Base-by-base conservation (phyloP, 2,797 vertebrate species). In the Chelmon rostratus region DNA sequence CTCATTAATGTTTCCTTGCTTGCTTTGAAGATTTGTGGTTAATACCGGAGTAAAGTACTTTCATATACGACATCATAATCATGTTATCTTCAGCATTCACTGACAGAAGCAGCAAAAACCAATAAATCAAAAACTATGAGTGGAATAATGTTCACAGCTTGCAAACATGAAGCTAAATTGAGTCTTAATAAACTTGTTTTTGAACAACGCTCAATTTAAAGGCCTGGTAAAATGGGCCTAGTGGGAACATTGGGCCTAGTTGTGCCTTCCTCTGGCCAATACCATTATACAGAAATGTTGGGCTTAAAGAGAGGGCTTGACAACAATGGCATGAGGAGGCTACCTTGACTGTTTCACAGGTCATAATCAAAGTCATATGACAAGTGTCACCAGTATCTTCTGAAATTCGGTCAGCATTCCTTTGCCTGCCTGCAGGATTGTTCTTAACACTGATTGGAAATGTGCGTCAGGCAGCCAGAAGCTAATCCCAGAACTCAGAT, bases 361-460 rank as follows among this genome's bases (percentile, higher is more conserved):
- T 75, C 84, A 78, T 93, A 94, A 94, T 94, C 90, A 90, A 93
- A 91, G 87, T 95, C 92, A 93, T 91, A 89, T 91, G 90, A n/a
- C n/a, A n/a, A n/a, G n/a, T 23, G 12, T 15, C 28, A 21, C 11
- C 8, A 8, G 18, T 8, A 40, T 35, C 31, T n/a, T 46, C 13
- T 6, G 16, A 46, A 23, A n/a, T 44, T 38, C 56, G 35, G 5
- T 37, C 15, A 18, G 31, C 6, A 21, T 18, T 23, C 59, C 42
- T 10, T 33, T 15, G 33, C 16, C 15, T 21, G 1, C 16, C 15
- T 21, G 1, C 16, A 49, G 64, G n/a, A 54, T 8, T 35, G 44
- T 7, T 11, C 28, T 19, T 62, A 33, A 37, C n/a, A 38, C 40
- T 35, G 8, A 31, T 28, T 28, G 40, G 40, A 40, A 44, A 18